Base-by-base conservation (phyloP, 2,888 invertebrate species). In the Sesia bembeciformis region DNA sequence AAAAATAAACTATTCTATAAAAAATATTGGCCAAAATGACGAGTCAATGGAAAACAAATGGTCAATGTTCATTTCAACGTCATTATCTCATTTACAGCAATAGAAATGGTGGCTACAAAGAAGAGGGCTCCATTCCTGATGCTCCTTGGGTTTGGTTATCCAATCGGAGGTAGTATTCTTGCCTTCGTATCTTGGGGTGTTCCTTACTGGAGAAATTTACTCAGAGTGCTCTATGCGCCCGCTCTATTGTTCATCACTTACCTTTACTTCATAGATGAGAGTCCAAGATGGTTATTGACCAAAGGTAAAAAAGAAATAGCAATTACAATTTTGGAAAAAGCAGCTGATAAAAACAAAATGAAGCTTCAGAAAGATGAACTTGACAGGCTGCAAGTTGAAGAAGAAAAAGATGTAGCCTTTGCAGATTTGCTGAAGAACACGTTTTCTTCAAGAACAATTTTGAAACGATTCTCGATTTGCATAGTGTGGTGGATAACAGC, bases 281-380 rank as follows among this genome's bases (percentile, higher is more conserved):
- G 93, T 41, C 82, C 92, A 23, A 84, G 94, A 60, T 94, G 94
- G 94, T 81, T 94, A 40, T 68, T 93, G 39, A 91, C 91, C 39
- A 91, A 92, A 64, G 90, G 91, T 5, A 84, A 90, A 61, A 82
- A 87, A 54, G 86, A 91, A 7, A 88, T 91, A 59, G 93, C 93
- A 0, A 88, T 90, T 58, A 70, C 68, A n/a, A 90, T 92, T 23
- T 74, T 92, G 46, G 78, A 81, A 7, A 87, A 80, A 58, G 90
- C 93, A 23, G 91, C 92, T 0, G 79, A 76, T 60, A 55, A 51
- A 6, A 63, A 61, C 52, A 60, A 59, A 41, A 59, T 65, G 3
- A 52, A 55, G 46, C 39, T 57, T 40, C 55, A 57, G 6, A 52
- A 57, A 52, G 43, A 49, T 6, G 7, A 51, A 8, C 7, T 58